Base-by-base conservation (phyloP, 64 coral and sea anemone species). In the Anthopleura sola region DNA sequence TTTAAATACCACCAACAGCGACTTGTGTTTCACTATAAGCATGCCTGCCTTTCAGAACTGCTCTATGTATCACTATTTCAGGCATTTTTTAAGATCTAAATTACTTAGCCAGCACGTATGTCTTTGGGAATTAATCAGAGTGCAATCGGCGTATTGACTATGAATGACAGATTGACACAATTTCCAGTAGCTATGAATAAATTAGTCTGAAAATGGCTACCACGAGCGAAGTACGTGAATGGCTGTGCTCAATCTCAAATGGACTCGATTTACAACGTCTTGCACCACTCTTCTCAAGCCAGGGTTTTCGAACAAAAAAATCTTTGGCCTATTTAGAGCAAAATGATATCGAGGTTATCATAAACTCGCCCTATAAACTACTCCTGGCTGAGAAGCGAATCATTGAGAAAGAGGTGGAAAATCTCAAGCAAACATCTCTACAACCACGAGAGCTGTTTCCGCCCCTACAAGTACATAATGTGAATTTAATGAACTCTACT, bases 351-450 rank as follows among this genome's bases (percentile, higher is more conserved):
- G 48, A 56, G 54, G 54, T 83, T 55, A 83, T 83, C 31, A 83
- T 83, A 83, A 83, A 83, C 81, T 83, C 81, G 81, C 81, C 81
- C 16, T 49, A 83, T 26, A 83, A 24, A 57, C 81, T 83, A 17
- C 21, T 83, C 24, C 55, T 83, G 54, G 81, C 81, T 17, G 81
- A 83, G 48, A 83, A 83, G 54, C 47, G 32, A 57, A 83, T 55
- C 81, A 50, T 83, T 19, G 47, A 55, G 54, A 83, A 83, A 55
- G 81, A 83, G 75, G 37, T 77, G 75, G 75, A 77, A n/a, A n/a
- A n/a, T n/a, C n/a, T n/a, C n/a, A n/a, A n/a, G n/a, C n/a, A n/a
- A n/a, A n/a, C n/a, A n/a, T n/a, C n/a, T n/a, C n/a, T n/a, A n/a
- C n/a, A n/a, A n/a, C n/a, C n/a, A n/a, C n/a, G n/a, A n/a, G n/a